Evolutionary conservation across 2,888 invertebrate genomes (phyloP).

Genomic region (Drosophila bunnanda): DNA sequence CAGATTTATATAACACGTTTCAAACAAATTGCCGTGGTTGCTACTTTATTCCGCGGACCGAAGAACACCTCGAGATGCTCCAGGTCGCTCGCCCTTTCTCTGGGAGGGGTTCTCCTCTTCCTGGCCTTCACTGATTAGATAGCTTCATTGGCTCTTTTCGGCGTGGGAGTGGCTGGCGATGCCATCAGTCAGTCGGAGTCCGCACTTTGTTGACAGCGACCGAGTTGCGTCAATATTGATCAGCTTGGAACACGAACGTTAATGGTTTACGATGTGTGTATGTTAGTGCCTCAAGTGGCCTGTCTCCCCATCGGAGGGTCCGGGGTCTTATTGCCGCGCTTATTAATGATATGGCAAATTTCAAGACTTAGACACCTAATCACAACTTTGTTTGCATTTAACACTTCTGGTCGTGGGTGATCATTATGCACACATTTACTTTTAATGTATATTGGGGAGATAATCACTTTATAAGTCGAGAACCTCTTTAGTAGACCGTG

Average conservation of each 20-base stretch:
- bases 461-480: not conserved
- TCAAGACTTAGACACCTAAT: not conserved
- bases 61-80: not conserved
- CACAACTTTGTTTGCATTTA: not conserved
- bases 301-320: not conserved
- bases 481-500: not conserved
- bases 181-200: constrained; percentile 10
- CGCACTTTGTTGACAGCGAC: constrained; percentile 29
- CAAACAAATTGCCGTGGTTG: constrained; percentile 22
- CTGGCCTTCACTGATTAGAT: constrained; percentile 30
- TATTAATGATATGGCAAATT: constrained; percentile 5
- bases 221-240: constrained; percentile 43
- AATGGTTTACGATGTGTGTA: constrained; percentile 2
- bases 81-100: not conserved
- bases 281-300: not conserved
- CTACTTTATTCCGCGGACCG: constrained; percentile 3
- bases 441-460: not conserved
- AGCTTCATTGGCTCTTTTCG: constrained; percentile 8
- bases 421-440: not conserved
- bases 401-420: not conserved
- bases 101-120: constrained; percentile 2
- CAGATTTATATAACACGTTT: constrained; percentile 27
- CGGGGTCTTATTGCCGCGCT: not conserved
- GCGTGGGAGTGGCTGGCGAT: constrained; percentile 13
- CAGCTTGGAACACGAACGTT: constrained; percentile 14